Conservation (phyloP, 1,140 invertebrate genomes). For the Yoshiicerus persimilis region DNA sequence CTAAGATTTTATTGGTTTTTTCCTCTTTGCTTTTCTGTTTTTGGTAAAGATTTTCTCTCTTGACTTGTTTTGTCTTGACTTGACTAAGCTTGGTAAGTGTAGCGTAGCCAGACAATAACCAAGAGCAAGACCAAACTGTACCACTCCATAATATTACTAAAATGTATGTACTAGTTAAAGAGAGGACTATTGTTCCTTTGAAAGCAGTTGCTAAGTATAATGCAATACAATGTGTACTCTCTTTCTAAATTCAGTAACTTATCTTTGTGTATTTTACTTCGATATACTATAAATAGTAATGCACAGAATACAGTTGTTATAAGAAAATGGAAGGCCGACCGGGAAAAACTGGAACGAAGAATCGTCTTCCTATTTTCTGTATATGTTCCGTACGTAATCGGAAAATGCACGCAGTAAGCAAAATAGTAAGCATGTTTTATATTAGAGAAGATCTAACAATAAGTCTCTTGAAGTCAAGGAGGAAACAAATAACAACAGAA, state of each 20-base stretch:
- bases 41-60: background rate
- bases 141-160: background rate
- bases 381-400: background rate
- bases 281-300: background rate
- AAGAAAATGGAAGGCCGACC: background rate
- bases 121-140: background rate
- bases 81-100: background rate
- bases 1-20: slow-evolving; percentile 21
- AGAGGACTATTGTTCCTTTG: background rate
- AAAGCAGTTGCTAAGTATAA: too few species aligned
- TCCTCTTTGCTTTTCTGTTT: background rate
- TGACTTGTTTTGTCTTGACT: background rate
- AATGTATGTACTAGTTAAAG: background rate
- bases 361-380: background rate
- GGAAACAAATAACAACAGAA: background rate
- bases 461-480: background rate
- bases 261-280: too few species aligned
- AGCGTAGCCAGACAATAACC: background rate
- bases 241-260: too few species aligned
- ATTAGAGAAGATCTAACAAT: background rate
- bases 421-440: background rate
- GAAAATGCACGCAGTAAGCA: slow-evolving; percentile 1
- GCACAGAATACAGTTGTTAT: background rate
- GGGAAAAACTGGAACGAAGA: background rate
- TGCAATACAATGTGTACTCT: too few species aligned